These are phyloP conservation scores for Julus scandinavius DNA, from an alignment of 2,888 invertebrate species.

Conservation along the genomic window DNA sequence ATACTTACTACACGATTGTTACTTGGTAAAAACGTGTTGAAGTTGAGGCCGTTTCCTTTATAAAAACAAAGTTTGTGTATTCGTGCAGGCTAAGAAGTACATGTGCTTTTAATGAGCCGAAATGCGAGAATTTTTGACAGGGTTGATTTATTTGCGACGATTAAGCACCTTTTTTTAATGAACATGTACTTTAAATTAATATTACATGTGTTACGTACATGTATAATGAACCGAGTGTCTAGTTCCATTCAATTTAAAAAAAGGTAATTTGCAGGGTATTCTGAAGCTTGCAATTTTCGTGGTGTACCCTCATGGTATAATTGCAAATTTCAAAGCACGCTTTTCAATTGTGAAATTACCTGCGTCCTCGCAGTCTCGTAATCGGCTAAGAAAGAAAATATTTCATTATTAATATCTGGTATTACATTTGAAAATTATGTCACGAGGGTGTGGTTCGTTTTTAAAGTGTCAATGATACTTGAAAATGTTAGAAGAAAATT, in stretches of 20 bases:
- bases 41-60: background rate
- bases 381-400: background rate
- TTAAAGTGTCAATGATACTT: background rate
- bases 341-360: background rate
- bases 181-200: background rate
- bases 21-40: background rate
- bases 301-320: background rate
- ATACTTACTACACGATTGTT: background rate
- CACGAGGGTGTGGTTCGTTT: conserved; percentile 2
- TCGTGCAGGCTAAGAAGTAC: background rate
- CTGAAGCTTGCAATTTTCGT: background rate
- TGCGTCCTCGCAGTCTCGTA: background rate
- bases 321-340: background rate
- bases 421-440: conserved; percentile 15
- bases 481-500: background rate
- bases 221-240: background rate
- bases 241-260: background rate
- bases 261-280: background rate
- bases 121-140: background rate
- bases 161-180: background rate
- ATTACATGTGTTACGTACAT: background rate
- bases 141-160: background rate
- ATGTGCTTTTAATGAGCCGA: background rate
- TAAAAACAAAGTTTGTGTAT: background rate
- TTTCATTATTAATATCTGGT: background rate